Conservation (phyloP, 2,888 invertebrate species). For the Orthosia incerta region DNA sequence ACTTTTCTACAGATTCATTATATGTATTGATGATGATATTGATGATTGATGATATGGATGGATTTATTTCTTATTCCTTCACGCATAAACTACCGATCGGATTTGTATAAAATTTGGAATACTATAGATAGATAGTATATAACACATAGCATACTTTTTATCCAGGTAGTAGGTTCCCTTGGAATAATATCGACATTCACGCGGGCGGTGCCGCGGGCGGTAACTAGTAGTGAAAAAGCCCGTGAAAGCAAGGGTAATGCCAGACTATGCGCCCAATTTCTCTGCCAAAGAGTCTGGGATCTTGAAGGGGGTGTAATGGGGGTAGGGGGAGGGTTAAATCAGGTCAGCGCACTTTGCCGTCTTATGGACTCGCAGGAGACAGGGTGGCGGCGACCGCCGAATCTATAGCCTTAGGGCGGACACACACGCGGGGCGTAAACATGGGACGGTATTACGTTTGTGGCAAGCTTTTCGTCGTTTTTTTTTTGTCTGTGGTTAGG, state of each 20-base stretch:
- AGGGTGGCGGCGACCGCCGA: conserved; percentile 74
- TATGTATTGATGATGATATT: no score
- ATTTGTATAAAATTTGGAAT: no score
- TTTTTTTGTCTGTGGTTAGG: background rate
- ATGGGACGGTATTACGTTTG: conserved; percentile 5
- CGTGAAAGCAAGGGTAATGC: conserved; percentile 48
- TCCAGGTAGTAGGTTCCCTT: no score
- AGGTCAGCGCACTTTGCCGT: conserved; percentile 83
- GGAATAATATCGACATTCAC: no score
- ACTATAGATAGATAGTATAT: no score
- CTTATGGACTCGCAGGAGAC: conserved; percentile 72
- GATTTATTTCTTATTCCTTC: no score
- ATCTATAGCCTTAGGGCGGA: conserved; percentile 61
- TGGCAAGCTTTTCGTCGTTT: background rate
- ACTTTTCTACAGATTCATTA: no score
- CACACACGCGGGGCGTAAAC: conserved; percentile 21
- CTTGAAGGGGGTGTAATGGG: conserved; percentile 46
- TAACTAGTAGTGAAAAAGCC: background rate
- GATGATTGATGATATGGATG: no score
- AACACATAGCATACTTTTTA: no score
- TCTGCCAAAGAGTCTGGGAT: conserved; percentile 79
- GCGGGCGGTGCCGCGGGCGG: no score
- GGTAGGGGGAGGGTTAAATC: conserved; percentile 55
- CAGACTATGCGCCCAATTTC: conserved; percentile 65
- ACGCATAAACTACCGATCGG: no score